phyloP scores from a whole-genome alignment of 2,113 vertebrate species.

The Callocephalon fimbriatum region DNA sequence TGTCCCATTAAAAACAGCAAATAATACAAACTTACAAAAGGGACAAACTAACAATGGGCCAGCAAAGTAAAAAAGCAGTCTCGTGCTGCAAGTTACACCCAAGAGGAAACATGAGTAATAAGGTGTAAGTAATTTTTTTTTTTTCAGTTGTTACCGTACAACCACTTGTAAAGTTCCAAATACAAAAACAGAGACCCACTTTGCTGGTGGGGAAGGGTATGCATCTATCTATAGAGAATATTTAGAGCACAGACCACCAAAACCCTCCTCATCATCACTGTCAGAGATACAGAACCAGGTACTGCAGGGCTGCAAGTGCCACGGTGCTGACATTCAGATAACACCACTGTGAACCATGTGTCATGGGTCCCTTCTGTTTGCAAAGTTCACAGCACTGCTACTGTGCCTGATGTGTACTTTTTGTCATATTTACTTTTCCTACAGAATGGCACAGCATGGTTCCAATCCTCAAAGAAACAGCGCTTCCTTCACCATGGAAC shows the following conservation, averaged over 20 bases:
- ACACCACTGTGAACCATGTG: accelerated
- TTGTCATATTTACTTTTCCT: background rate
- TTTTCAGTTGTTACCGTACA: background rate
- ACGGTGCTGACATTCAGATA: background rate
- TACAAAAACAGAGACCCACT: background rate
- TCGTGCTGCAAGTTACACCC: background rate
- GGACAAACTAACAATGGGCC: background rate
- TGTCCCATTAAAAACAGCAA: background rate
- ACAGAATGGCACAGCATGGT: background rate
- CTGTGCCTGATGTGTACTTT: accelerated
- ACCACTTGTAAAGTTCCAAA: background rate
- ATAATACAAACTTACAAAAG: background rate
- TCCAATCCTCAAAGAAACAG: background rate
- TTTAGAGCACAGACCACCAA: background rate
- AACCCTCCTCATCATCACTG: background rate
- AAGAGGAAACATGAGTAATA: slow-evolving; percentile 22
- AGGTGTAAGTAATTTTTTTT: background rate
- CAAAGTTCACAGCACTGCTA: background rate
- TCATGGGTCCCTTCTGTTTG: background rate
- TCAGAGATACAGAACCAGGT: background rate
- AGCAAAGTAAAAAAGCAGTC: background rate
- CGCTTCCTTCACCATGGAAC: background rate
- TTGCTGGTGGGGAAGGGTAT: background rate
- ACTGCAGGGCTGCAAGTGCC: background rate
- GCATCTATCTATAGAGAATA: background rate